Conservation (phyloP, 2,113 vertebrate species). For the Anas platyrhynchos region DNA sequence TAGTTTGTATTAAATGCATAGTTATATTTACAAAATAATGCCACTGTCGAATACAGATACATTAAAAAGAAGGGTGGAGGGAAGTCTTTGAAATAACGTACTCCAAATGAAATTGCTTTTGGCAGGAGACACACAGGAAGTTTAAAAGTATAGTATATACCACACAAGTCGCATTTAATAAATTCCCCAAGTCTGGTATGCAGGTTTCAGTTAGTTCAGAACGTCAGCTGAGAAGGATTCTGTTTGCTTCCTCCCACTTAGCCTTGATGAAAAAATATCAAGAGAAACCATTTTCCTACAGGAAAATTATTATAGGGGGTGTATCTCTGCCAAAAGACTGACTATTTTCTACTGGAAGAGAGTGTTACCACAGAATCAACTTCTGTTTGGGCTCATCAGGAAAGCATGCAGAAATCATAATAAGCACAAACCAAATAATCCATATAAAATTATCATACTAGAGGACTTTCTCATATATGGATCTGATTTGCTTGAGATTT, state of each 20-base stretch:
- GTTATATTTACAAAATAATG: slow-evolving; percentile 20
- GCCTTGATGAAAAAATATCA: not conserved
- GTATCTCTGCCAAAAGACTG: not conserved
- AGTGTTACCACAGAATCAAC: not conserved
- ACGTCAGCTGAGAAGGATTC: not conserved
- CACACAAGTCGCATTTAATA: slow-evolving; percentile 41
- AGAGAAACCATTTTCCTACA: not conserved
- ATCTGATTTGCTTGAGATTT: not conserved
- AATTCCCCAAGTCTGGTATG: slow-evolving; percentile 17
- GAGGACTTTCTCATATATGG: not conserved
- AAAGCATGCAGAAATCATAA: not conserved
- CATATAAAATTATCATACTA: not conserved
- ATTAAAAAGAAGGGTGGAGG: not conserved
- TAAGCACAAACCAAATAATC: not conserved
- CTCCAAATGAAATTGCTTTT: not conserved
- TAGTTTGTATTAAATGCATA: not conserved
- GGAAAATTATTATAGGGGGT: not conserved
- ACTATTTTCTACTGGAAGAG: not conserved
- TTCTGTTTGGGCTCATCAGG: not conserved
- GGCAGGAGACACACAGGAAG: slow-evolving; percentile 7
- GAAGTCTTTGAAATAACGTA: not conserved
- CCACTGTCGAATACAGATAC: not conserved
- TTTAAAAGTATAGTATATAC: not conserved
- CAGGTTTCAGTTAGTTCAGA: slow-evolving; percentile 6
- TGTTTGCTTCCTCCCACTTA: slow-evolving; percentile 1